A percentile compares a stretch with the other conserved stretches of the same genome.
Evolutionary conservation across 1,140 invertebrate species (phyloP).

Genomic region (Pachypeltis micranthus): DNA sequence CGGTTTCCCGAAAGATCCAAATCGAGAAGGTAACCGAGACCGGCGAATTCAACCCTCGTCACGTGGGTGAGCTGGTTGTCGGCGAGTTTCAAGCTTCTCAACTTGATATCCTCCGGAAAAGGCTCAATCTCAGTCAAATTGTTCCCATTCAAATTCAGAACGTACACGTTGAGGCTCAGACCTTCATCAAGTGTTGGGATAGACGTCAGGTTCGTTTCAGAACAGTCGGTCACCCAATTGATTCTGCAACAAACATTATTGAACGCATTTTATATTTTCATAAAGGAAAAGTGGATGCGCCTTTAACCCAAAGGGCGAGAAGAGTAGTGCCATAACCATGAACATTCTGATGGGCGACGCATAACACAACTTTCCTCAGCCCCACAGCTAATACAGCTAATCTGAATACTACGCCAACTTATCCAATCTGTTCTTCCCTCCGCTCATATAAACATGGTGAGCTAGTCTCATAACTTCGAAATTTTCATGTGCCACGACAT

Average conservation of each 20-base stretch:
- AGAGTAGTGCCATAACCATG: no score
- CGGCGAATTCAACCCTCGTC: constrained; percentile 46
- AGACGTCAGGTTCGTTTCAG: constrained; percentile 56
- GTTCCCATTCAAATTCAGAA: constrained; percentile 58
- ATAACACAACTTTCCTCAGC: no score
- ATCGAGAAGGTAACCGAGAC: constrained; percentile 52
- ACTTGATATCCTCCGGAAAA: constrained; percentile 52
- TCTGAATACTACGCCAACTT: no score
- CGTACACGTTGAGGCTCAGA: constrained; percentile 53
- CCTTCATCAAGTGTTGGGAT: constrained; percentile 47
- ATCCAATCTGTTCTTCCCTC: no score
- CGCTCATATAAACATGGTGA: no score
- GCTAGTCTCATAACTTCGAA: no score
- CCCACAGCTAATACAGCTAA: no score
- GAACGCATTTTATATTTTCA: no score
- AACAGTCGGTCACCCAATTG: constrained; percentile 65
- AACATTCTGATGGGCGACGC: no score
- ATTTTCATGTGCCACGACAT: no score
- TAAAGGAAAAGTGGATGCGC: no score
- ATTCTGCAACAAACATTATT: constrained; percentile 38
- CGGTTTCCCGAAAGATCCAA: constrained; percentile 53
- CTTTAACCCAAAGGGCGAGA: no score
- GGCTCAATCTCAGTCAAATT: constrained; percentile 44
- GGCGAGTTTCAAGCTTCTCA: constrained; percentile 54
- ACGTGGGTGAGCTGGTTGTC: constrained; percentile 49